Percentiles rank a stretch among this genome's conserved stretches.
phyloP scores from a whole-genome alignment of 1,140 invertebrate species.

The Drosophila persimilis region DNA sequence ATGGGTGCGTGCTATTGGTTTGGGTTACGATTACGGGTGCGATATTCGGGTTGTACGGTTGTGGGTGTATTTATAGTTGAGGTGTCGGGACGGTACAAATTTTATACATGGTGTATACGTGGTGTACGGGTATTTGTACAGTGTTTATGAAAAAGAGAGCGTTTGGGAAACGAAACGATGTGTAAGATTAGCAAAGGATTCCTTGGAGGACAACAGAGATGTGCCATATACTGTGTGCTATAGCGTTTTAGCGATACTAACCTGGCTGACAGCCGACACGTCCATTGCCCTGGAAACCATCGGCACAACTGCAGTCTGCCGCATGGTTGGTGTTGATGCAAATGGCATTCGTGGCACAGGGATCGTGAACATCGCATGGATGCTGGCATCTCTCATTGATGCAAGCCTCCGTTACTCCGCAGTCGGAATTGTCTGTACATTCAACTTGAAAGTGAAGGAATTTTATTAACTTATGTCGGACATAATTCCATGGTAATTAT shows the following conservation, averaged over 20 bases:
- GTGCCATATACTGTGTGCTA: conserved; percentile 20
- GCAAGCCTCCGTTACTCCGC: conserved; percentile 91
- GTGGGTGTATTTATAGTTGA: conserved; percentile 68
- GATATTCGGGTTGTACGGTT: conserved; percentile 72
- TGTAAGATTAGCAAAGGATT: conserved; percentile 58
- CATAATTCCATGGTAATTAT: neutral
- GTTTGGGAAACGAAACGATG: conserved; percentile 51
- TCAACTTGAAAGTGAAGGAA: conserved; percentile 84
- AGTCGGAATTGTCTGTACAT: conserved; percentile 92
- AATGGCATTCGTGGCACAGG: conserved; percentile 91
- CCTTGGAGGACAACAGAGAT: conserved; percentile 42
- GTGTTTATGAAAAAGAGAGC: conserved; percentile 70
- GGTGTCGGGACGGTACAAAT: conserved; percentile 52
- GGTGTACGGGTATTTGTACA: conserved; percentile 76
- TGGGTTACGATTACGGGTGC: conserved; percentile 78
- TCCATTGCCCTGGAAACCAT: conserved; percentile 94
- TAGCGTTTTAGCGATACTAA: conserved; percentile 81
- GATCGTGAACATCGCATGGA: conserved; percentile 92
- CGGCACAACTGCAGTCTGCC: conserved; percentile 92
- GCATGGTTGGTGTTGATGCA: conserved; percentile 95
- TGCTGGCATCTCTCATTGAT: conserved; percentile 90
- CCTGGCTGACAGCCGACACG: conserved; percentile 90
- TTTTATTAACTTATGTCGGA: neutral
- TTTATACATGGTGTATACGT: conserved; percentile 59
- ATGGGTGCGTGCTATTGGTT: conserved; percentile 85